Evolutionary conservation across 2,888 invertebrate species (phyloP), one percentile per base, ranked within the genome.

Genomic region (Panzeria rudis): DNA sequence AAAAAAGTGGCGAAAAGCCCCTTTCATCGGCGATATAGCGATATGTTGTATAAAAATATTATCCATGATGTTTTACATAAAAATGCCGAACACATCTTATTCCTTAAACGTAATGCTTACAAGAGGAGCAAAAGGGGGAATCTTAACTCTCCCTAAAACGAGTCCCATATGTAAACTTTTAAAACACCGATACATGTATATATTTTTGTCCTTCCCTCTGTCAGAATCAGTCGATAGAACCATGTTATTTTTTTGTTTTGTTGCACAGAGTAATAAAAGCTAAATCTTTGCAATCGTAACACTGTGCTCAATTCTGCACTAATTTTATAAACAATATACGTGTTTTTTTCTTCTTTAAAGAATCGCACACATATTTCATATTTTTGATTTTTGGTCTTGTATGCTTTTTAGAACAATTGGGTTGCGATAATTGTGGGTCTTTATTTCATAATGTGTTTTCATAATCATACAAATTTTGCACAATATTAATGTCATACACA

Each of bases 341-440:
- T 69, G 25, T 64, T 41, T 35, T 41, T 8, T 25, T 61, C 47
- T 47, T 47, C 1, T 20, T 44, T 7, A 47, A 52, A n/a, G n/a
- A n/a, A 47, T 68, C 23, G 6, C 20, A 69, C 47, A 73, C 25
- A 73, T 20, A 61, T 68, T 52, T 44, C 32, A 50, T 15, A 32
- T 50, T 78, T 69, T 78, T 66, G 23, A 32, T 56, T 72, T 72
- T 73, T 17, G 20, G 11, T n/a, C 25, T n/a, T 13, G 11, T 20
- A 20, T 35, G 20, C 23, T 69, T 68, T 47, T 50, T 56, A 59
- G 47, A 79, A 73, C 72, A 80, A 80, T 64, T 64, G 56, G 35
- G 38, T 80, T 80, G 66, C 56, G 66, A 66, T 80, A 72, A 73
- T 73, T 73, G 66, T 59, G n/a, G 64, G 50, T 29, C 47, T 73